Evolutionary conservation across 2,113 vertebrate genomes (phyloP).

Genomic region (Seriola dumerili): DNA sequence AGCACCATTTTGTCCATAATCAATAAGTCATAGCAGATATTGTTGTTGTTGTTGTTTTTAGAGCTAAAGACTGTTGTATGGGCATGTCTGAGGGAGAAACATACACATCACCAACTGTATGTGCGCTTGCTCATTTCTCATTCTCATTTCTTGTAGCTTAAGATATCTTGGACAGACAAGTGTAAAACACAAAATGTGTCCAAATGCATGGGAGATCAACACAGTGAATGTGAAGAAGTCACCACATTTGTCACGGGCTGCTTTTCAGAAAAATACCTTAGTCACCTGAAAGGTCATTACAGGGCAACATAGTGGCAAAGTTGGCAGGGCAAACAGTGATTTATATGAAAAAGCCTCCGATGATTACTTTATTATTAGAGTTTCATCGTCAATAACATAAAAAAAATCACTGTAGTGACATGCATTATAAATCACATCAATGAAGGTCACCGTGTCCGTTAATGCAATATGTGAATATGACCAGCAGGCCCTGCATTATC

Average conservation of each 20-base stretch:
- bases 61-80: too few relatives aligned
- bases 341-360: slow-evolving; percentile 28
- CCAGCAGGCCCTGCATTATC: slow-evolving; percentile 54
- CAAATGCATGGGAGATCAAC: not conserved
- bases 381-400: slow-evolving; percentile 44
- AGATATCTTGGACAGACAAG: not conserved
- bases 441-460: slow-evolving; percentile 65
- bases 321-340: slow-evolving; percentile 13
- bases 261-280: not conserved
- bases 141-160: too few relatives aligned
- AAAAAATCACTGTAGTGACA: slow-evolving; percentile 27
- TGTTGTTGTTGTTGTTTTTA: too few relatives aligned
- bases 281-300: slow-evolving; percentile 5
- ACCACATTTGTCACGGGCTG: not conserved
- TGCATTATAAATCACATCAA: slow-evolving; percentile 61
- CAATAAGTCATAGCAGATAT: too few relatives aligned
- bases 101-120: too few relatives aligned
- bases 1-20: too few relatives aligned
- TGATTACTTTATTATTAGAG: slow-evolving; percentile 37
- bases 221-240: not conserved
- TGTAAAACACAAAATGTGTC: not conserved
- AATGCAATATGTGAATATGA: slow-evolving; percentile 36
- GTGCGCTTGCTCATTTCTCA: too few relatives aligned
- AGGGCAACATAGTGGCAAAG: slow-evolving; percentile 5
- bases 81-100: too few relatives aligned